phyloP scores from a whole-genome alignment of 2,113 vertebrate species.

The Carollia perspicillata region DNA sequence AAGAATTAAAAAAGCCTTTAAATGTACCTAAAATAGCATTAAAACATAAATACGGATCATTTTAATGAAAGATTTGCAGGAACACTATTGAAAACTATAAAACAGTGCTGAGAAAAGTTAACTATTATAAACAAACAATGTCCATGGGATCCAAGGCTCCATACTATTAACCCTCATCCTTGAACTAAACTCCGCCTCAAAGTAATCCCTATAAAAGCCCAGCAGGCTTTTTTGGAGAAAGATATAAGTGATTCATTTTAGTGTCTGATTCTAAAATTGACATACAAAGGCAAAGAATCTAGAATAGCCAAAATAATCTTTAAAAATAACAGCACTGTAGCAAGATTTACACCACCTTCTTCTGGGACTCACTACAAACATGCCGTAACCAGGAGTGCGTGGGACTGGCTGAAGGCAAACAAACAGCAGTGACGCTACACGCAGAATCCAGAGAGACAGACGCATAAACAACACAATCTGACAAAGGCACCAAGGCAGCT shows the following conservation, averaged over 20 bases:
- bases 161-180: neutral
- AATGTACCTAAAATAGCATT: neutral
- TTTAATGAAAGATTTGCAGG: neutral
- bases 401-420: neutral
- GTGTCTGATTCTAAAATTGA: neutral
- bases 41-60: neutral
- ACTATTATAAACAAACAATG: neutral
- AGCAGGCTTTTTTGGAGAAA: neutral
- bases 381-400: neutral
- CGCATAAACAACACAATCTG: neutral
- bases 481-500: neutral
- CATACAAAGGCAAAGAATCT: neutral
- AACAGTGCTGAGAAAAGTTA: neutral
- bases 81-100: neutral
- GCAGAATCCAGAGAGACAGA: neutral
- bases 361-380: no score
- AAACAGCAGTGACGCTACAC: no score
- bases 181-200: neutral
- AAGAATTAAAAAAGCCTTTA: neutral
- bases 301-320: neutral
- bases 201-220: neutral
- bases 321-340: neutral
- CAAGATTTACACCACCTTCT: neutral
- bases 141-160: neutral
- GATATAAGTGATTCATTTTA: neutral